Percentiles rank a stretch among this genome's conserved stretches.
These are phyloP conservation scores for Chroicocephalus ridibundus DNA, from an alignment of 2,113 vertebrate species.

Conservation along the genomic window DNA sequence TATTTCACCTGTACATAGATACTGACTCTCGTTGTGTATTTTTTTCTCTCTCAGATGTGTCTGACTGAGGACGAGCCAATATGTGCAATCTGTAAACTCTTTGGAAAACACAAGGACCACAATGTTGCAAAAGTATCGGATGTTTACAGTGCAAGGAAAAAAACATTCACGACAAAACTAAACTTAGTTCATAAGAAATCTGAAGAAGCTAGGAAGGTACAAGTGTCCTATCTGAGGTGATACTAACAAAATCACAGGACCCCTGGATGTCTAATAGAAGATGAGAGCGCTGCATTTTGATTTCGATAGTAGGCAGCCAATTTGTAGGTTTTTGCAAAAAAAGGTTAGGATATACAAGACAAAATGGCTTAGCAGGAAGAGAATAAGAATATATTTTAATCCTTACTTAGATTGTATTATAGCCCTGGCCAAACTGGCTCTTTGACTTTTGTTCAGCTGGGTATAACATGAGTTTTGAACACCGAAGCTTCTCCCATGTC, in stretches of 20 bases:
- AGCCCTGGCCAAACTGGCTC: not conserved
- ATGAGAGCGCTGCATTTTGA: not conserved
- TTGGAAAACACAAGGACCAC: slow-evolving; percentile 27
- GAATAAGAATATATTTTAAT: not conserved
- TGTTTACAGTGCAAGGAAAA: slow-evolving; percentile 9
- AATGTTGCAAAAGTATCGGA: slow-evolving; percentile 8
- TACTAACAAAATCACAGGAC: not conserved
- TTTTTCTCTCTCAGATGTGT: not conserved
- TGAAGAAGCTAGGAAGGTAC: not conserved
- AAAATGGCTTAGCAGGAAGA: not conserved
- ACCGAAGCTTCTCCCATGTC: not conserved
- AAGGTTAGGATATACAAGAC: not conserved
- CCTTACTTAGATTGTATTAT: not conserved
- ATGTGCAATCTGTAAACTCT: slow-evolving; percentile 41
- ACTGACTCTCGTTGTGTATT: not conserved
- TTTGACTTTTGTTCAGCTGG: not conserved
- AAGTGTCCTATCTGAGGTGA: not conserved
- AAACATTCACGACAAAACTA: not conserved
- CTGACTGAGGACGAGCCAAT: slow-evolving; percentile 31
- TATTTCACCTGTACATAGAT: not conserved
- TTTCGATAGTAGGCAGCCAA: not conserved
- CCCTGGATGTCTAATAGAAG: not conserved
- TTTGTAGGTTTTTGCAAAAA: not conserved
- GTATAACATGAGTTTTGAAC: not conserved
- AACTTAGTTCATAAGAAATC: not conserved